Conservation (phyloP, 2,797 vertebrate genomes). For the Anas bernieri region DNA sequence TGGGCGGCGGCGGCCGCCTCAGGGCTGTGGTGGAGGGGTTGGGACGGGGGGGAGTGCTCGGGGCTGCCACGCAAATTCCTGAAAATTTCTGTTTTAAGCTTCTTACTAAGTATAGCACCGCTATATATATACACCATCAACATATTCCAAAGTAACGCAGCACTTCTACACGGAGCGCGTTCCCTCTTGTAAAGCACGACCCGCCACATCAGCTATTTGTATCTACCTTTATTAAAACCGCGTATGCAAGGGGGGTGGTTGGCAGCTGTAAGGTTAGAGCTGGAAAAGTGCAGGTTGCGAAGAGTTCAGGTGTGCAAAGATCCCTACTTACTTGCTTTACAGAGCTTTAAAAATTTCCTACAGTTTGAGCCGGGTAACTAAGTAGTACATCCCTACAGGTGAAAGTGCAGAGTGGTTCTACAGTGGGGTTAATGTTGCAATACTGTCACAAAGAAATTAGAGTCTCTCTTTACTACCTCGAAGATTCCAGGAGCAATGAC, state of each 20-base stretch:
- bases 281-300: background rate
- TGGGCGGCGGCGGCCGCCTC: background rate
- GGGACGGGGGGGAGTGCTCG: accelerated
- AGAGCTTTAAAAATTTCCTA: background rate
- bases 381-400: background rate
- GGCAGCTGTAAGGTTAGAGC: background rate
- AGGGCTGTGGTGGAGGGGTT: background rate
- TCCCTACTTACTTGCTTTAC: background rate
- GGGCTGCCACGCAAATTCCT: background rate
- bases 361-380: background rate
- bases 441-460: background rate
- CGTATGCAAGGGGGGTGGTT: accelerated
- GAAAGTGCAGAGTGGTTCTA: background rate
- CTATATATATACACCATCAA: background rate
- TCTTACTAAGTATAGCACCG: background rate
- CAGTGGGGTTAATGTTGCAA: background rate
- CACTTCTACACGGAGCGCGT: background rate
- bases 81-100: background rate
- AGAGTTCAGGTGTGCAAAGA: background rate
- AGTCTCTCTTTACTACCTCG: background rate
- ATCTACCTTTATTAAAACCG: background rate
- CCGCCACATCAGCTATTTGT: background rate
- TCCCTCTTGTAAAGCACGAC: background rate
- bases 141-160: background rate
- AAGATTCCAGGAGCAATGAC: background rate